Evolutionary conservation across 2,797 vertebrate genomes (phyloP).

Genomic region (Sebastes aleutianus): DNA sequence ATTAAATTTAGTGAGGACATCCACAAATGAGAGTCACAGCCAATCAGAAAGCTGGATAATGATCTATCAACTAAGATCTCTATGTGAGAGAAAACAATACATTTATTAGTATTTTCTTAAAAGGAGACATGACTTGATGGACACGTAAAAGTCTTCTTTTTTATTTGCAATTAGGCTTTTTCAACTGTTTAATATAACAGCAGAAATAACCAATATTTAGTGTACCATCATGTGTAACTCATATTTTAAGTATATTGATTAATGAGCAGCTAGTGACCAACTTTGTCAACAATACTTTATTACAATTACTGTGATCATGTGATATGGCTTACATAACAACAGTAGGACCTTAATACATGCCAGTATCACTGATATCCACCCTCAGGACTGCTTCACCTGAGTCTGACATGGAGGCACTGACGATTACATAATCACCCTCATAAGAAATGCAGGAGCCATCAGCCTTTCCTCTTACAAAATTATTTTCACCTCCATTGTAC

Average conservation of each 20-base stretch:
- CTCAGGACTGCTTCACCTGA: constrained; percentile 52
- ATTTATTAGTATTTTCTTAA: not conserved
- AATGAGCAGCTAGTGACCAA: not conserved
- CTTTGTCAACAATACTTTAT: not conserved
- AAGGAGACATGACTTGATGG: not conserved
- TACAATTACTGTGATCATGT: not conserved
- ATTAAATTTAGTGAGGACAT: not conserved
- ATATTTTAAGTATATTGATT: not conserved
- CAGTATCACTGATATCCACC: constrained; percentile 58
- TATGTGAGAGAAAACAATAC: not conserved
- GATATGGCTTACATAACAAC: not conserved
- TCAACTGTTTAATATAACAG: not conserved
- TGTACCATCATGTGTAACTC: not conserved
- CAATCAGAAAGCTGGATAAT: not conserved
- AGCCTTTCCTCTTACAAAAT: constrained; percentile 57
- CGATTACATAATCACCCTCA: constrained; percentile 42
- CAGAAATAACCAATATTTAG: not conserved
- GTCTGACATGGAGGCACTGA: constrained; percentile 68
- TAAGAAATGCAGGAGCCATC: constrained; percentile 55
- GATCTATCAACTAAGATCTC: not conserved
- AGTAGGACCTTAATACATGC: constrained; percentile 38
- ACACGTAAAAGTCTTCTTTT: not conserved
- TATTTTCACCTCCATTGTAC: constrained; percentile 58
- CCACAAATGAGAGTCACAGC: not conserved
- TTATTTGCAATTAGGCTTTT: not conserved